phyloP scores from a whole-genome alignment of 2,113 vertebrate genomes.

The Cercocebus atys region DNA sequence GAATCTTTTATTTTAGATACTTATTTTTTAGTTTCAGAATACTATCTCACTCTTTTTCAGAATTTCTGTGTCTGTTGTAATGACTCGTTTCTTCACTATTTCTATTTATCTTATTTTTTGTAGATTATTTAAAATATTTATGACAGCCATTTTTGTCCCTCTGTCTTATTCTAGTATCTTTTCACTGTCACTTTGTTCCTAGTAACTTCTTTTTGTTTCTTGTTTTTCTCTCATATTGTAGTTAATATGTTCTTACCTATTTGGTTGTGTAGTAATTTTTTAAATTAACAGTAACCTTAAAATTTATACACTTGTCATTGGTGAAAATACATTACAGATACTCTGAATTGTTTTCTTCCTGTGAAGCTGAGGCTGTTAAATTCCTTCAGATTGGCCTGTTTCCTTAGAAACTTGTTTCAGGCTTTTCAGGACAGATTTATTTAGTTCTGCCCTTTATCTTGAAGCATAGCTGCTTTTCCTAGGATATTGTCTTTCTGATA shows the following conservation, averaged over 20 bases:
- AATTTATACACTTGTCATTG: background rate
- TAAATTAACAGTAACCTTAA: background rate
- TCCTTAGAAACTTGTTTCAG: background rate
- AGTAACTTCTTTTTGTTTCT: background rate
- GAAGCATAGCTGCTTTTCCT: background rate
- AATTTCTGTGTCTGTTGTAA: background rate
- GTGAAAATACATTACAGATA: background rate
- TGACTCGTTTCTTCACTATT: background rate
- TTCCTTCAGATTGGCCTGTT: background rate
- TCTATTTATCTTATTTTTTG: background rate
- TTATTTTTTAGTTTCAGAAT: background rate
- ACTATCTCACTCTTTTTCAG: background rate
- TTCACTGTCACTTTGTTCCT: background rate
- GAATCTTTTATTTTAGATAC: background rate
- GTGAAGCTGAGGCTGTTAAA: background rate
- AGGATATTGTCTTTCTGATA: background rate
- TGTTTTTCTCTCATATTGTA: background rate
- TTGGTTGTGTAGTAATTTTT: background rate
- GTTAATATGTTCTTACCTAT: background rate
- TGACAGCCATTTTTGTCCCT: background rate
- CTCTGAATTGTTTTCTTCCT: background rate
- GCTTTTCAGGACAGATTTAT: background rate
- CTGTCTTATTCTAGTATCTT: background rate
- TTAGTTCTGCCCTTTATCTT: background rate
- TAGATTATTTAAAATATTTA: background rate